These are phyloP conservation scores for Lasioglossum marginatum DNA, from an alignment of 2,888 invertebrate genomes.

Conservation along the genomic window DNA sequence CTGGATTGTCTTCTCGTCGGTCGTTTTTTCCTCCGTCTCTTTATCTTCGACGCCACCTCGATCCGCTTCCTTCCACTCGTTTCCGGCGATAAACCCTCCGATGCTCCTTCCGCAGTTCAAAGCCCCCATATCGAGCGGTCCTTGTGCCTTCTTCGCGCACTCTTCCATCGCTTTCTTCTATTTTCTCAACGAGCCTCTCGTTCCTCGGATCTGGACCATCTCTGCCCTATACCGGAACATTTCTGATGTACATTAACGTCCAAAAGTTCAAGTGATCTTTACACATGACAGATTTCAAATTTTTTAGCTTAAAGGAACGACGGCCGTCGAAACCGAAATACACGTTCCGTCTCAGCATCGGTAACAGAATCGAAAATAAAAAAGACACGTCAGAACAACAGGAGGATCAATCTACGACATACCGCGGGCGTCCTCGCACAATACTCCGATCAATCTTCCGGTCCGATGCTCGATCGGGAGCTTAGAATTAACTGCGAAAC, in stretches of 20 bases:
- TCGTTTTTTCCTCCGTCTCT: constrained; percentile 6
- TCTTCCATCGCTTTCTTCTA: constrained; percentile 17
- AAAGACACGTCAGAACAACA: background rate
- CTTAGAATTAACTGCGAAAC: constrained; percentile 13
- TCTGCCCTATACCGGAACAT: background rate
- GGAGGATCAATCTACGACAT: background rate
- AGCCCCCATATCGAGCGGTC: constrained; percentile 62
- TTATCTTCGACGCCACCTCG: constrained; percentile 37
- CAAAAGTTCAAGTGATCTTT: background rate
- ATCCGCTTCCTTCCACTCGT: constrained; percentile 40
- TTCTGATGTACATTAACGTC: background rate
- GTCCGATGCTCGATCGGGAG: background rate
- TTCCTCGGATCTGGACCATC: constrained; percentile 1
- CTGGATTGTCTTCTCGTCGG: background rate
- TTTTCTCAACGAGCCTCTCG: background rate
- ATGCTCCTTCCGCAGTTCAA: constrained; percentile 57
- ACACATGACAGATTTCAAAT: too few species aligned
- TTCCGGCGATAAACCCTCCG: constrained; percentile 51
- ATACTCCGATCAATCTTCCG: background rate
- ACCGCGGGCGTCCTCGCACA: background rate
- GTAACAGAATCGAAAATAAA: background rate
- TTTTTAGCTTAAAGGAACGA: background rate
- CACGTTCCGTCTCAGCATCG: background rate
- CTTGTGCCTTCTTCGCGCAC: constrained; percentile 14
- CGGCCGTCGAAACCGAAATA: background rate